phyloP scores from a whole-genome alignment of 2,797 vertebrate species.

The Oophaga sylvatica region DNA sequence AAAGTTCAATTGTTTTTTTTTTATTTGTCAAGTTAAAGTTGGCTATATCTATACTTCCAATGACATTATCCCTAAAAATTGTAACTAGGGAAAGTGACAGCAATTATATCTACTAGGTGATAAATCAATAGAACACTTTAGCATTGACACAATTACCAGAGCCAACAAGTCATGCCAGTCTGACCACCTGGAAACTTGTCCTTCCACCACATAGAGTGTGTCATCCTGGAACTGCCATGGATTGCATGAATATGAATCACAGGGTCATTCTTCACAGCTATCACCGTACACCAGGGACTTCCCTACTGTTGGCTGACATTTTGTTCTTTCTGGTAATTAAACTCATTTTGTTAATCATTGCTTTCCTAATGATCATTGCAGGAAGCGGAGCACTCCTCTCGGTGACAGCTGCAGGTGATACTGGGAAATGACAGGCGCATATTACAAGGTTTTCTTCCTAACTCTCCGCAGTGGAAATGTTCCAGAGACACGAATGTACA shows the following conservation, averaged over 20 bases:
- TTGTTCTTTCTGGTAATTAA: slow-evolving; percentile 49
- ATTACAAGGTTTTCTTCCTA: not conserved
- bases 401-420: slow-evolving; percentile 50
- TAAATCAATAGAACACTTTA: not conserved
- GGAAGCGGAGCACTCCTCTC: slow-evolving; percentile 29
- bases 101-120: not conserved
- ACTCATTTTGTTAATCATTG: slow-evolving; percentile 49
- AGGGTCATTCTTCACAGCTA: not conserved
- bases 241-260: not conserved
- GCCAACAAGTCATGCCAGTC: not conserved
- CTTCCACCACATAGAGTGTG: not conserved
- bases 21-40: too few relatives aligned
- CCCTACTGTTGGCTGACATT: slow-evolving; percentile 41
- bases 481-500: not conserved
- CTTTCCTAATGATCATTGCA: slow-evolving; percentile 47
- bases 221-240: not conserved
- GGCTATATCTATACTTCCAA: too few relatives aligned
- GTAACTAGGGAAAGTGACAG: too few relatives aligned
- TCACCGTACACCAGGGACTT: not conserved
- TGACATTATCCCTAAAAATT: too few relatives aligned
- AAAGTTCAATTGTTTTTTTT: too few relatives aligned
- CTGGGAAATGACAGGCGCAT: slow-evolving; percentile 33
- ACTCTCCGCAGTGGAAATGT: not conserved
- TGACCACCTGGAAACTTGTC: not conserved
- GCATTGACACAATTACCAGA: not conserved